Percentiles rank a stretch among this genome's conserved stretches.
phyloP scores from a whole-genome alignment of 2,797 vertebrate species.

The Acanthiza pusilla region DNA sequence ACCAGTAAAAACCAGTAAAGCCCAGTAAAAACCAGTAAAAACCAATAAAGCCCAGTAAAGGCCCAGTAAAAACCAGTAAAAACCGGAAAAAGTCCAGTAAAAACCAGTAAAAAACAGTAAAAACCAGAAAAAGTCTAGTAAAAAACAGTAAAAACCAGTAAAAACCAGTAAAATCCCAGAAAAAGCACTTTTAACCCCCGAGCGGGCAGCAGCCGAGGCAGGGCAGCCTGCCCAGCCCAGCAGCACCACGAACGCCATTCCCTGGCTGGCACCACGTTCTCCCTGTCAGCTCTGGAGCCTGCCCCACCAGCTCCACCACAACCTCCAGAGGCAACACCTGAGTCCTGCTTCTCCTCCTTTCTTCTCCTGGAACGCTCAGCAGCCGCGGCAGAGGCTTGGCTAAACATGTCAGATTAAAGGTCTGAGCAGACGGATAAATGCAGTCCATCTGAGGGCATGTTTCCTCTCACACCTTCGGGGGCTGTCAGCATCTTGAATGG shows the following conservation, averaged over 20 bases:
- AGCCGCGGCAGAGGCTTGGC: slow-evolving; percentile 30
- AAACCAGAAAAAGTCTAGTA: no score
- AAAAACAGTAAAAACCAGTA: no score
- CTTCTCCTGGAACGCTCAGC: slow-evolving; percentile 14
- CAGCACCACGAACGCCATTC: background rate
- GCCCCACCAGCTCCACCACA: background rate
- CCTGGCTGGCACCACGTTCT: background rate
- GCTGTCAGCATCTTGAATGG: slow-evolving; percentile 47
- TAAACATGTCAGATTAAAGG: slow-evolving; percentile 63
- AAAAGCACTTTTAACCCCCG: background rate
- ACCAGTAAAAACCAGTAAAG: background rate
- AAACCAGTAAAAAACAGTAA: background rate
- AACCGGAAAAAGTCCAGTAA: background rate
- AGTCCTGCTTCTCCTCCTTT: background rate
- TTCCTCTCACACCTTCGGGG: slow-evolving; percentile 36
- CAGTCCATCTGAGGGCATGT: slow-evolving; percentile 56
- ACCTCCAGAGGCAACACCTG: slow-evolving; percentile 35
- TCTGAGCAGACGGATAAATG: slow-evolving; percentile 36
- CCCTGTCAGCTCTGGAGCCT: background rate
- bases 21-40: background rate
- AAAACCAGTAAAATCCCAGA: background rate
- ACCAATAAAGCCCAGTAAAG: no score
- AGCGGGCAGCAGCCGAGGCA: background rate
- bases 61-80: background rate
- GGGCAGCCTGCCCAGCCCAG: background rate